Conservation (phyloP, 2,797 vertebrate species). For the Chloroceryle inda region DNA sequence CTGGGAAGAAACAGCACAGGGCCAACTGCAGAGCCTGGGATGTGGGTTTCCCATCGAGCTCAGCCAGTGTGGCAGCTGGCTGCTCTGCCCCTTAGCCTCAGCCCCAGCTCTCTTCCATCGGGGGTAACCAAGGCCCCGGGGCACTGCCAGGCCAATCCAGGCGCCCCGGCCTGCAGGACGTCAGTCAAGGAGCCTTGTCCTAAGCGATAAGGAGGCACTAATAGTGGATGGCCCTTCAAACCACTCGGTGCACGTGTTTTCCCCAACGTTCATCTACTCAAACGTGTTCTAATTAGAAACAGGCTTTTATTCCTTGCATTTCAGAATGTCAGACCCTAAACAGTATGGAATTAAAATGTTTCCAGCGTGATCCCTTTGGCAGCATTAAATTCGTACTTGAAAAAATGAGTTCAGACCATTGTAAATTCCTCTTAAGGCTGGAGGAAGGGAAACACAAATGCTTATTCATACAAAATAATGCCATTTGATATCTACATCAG, state of each 20-base stretch:
- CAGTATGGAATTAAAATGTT: background rate
- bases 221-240: background rate
- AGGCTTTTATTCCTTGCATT: background rate
- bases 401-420: slow-evolving; percentile 5
- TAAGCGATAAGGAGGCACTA: background rate
- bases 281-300: background rate
- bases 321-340: background rate
- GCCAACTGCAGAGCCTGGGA: background rate
- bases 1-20: accelerated
- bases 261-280: background rate
- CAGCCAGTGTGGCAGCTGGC: background rate
- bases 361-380: background rate
- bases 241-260: background rate
- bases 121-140: accelerated
- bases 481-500: background rate
- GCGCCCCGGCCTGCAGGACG: background rate
- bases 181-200: background rate
- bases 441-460: background rate
- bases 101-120: background rate
- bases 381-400: background rate
- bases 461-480: slow-evolving; percentile 36
- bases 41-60: background rate
- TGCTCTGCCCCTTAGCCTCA: background rate
- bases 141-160: background rate
- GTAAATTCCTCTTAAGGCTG: background rate